Conservation (phyloP, 2,888 invertebrate genomes). For the Conistra vaccinii region DNA sequence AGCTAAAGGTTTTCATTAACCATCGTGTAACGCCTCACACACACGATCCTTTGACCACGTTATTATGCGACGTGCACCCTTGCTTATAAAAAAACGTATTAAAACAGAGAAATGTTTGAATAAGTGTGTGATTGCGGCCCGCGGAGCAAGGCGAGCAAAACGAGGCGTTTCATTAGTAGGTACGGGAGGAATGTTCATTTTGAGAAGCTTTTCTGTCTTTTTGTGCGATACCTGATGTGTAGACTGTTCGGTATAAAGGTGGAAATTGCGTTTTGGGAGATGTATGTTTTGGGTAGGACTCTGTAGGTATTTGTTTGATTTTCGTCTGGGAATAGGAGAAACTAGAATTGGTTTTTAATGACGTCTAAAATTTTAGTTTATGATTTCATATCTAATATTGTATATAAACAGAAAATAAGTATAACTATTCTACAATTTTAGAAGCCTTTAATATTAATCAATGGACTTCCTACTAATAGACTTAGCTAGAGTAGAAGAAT, state of each 20-base stretch:
- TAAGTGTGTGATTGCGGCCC: slow-evolving; percentile 88
- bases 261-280: slow-evolving; percentile 50
- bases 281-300: not conserved
- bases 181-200: slow-evolving; percentile 61
- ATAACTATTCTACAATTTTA: not conserved
- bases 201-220: slow-evolving; percentile 43
- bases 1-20: slow-evolving; percentile 67
- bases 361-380: not conserved
- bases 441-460: not conserved
- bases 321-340: slow-evolving; percentile 17
- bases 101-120: slow-evolving; percentile 85
- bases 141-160: slow-evolving; percentile 60
- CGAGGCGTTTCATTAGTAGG: slow-evolving; percentile 61
- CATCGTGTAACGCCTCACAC: slow-evolving; percentile 56
- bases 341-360: not conserved
- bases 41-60: slow-evolving; percentile 76
- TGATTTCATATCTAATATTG: not conserved
- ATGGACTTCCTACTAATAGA: not conserved
- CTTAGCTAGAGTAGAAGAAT: not conserved
- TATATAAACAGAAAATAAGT: not conserved
- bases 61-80: slow-evolving; percentile 80
- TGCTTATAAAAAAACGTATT: slow-evolving; percentile 83
- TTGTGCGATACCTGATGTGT: slow-evolving; percentile 59
- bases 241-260: slow-evolving; percentile 53
- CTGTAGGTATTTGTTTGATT: slow-evolving; percentile 6